Percentiles rank a stretch among this genome's conserved stretches.
phyloP scores from a whole-genome alignment of 1,140 invertebrate species.

The Aphidius ervi region DNA sequence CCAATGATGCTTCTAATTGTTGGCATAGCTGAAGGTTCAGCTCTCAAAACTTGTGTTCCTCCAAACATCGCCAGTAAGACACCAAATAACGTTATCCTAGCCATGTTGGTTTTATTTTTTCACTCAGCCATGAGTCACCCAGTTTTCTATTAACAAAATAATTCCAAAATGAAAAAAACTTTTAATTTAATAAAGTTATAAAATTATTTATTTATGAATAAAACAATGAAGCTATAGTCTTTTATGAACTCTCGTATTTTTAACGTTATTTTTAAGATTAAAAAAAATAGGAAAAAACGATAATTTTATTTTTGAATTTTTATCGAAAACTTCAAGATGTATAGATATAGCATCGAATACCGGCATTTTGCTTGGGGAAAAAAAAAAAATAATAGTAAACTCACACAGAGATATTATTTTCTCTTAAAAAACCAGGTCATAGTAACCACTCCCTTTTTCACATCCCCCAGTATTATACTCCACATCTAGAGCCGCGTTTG shows the following conservation, averaged over 20 bases:
- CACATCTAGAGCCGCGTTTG: conserved; percentile 4
- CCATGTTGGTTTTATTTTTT: conserved; percentile 32
- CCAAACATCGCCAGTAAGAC: conserved; percentile 44
- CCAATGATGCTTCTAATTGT: conserved; percentile 39
- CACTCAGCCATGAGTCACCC: conserved; percentile 40
- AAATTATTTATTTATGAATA: neutral
- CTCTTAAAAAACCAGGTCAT: conserved; percentile 20
- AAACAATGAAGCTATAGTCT: neutral
- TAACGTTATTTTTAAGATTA: too few species aligned
- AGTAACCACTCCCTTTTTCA: conserved; percentile 4
- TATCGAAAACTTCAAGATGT: too few species aligned
- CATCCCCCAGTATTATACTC: neutral
- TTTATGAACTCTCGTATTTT: neutral
- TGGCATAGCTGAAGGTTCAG: conserved; percentile 43
- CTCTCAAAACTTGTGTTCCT: conserved; percentile 40
- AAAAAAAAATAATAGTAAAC: too few species aligned
- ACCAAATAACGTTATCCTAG: conserved; percentile 41
- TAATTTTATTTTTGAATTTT: neutral
- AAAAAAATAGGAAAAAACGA: too few species aligned
- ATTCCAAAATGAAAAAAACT: conserved; percentile 29
- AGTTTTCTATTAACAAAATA: conserved; percentile 9
- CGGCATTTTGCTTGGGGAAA: too few species aligned
- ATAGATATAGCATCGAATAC: too few species aligned
- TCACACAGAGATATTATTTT: neutral
- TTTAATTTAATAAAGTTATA: neutral